Conservation (phyloP, 1,140 invertebrate genomes). For the Chrysoperla carnea region DNA sequence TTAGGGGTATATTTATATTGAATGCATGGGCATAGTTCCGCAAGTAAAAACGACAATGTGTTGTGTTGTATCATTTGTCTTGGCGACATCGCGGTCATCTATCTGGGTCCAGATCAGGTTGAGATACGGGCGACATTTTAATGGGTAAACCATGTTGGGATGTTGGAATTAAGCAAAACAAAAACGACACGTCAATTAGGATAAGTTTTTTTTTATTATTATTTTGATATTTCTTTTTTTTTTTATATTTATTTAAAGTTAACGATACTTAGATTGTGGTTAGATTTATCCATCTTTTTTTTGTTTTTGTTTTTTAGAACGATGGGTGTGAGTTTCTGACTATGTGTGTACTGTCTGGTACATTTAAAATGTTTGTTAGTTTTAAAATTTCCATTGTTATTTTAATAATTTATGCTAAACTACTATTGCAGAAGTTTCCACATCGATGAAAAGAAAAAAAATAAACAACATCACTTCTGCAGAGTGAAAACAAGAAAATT, state of each 20-base stretch:
- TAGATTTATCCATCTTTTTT: neutral
- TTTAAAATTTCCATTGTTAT: too few species aligned
- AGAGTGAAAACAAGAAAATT: too few species aligned
- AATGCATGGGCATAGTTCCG: too few species aligned
- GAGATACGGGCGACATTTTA: slow-evolving; percentile 22
- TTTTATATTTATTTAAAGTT: neutral
- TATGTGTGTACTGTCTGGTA: too few species aligned
- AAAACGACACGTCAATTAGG: slow-evolving; percentile 24
- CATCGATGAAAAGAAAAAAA: too few species aligned
- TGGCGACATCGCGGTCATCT: slow-evolving; percentile 17
- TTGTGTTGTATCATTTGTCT: slow-evolving; percentile 20
- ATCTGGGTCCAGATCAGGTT: slow-evolving; percentile 20
- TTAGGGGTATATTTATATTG: too few species aligned
- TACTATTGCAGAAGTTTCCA: too few species aligned
- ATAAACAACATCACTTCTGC: too few species aligned
- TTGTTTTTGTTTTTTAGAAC: neutral
- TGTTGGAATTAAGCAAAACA: slow-evolving; percentile 22
- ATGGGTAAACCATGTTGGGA: slow-evolving; percentile 21
- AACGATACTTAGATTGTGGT: neutral
- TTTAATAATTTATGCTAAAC: too few species aligned
- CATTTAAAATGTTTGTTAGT: too few species aligned
- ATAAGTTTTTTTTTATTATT: slow-evolving; percentile 14
- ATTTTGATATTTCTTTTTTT: slow-evolving; percentile 9
- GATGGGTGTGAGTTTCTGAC: neutral
- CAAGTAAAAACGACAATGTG: too few species aligned